Conservation (phyloP, 35 echinoderm and acorn worm species). For the Anneissia japonica region DNA sequence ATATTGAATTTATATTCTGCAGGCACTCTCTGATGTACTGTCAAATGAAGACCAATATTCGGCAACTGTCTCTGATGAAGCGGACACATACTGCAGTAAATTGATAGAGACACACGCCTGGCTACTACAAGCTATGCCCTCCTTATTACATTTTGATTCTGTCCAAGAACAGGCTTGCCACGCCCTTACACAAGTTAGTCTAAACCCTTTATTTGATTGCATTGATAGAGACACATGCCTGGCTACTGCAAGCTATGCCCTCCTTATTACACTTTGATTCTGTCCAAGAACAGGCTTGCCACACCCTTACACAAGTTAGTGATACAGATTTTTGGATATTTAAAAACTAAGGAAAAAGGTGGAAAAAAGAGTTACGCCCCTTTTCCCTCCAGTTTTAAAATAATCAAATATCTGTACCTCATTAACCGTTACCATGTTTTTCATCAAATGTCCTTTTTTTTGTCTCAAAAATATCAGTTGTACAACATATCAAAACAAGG, state of each 20-base stretch:
- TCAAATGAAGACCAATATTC: conserved; percentile 22
- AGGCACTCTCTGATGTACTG: conserved; percentile 77
- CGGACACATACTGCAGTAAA: conserved; percentile 36
- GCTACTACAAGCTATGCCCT: conserved; percentile 71
- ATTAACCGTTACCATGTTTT: too few relatives aligned
- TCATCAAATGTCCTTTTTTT: too few relatives aligned
- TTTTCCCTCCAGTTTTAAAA: too few relatives aligned
- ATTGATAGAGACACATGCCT: conserved; percentile 55
- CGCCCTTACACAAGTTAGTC: conserved; percentile 56
- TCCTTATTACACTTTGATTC: conserved; percentile 29
- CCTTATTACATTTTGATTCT: conserved; percentile 70
- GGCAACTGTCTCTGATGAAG: conserved; percentile 35
- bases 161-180: conserved; percentile 37
- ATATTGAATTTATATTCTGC: not conserved
- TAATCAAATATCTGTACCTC: too few relatives aligned
- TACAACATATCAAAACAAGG: too few relatives aligned
- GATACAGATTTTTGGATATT: too few relatives aligned
- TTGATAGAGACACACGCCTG: conserved; percentile 62
- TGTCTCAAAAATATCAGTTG: too few relatives aligned
- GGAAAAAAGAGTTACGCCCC: too few relatives aligned
- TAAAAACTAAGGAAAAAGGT: too few relatives aligned
- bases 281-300: too few relatives aligned
- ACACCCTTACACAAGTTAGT: conserved; percentile 57
- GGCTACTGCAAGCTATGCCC: conserved; percentile 77
- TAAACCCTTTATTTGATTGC: too few relatives aligned